Percentiles rank a stretch among this genome's conserved stretches.
Evolutionary conservation across 1,140 invertebrate species (phyloP).

Genomic region (Microplitis demolitor): DNA sequence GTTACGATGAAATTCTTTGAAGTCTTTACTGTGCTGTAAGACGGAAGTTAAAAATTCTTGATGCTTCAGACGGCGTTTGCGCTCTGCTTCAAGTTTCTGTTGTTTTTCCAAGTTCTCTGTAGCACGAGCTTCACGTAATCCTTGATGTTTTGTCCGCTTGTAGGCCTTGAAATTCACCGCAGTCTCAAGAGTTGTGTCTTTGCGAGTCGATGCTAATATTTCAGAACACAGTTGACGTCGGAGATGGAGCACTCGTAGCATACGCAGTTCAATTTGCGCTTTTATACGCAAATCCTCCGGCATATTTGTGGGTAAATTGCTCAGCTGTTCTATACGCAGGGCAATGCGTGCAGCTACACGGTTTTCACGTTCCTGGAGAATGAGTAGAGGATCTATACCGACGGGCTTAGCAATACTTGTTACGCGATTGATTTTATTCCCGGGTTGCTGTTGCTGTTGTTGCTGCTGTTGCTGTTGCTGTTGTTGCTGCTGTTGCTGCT

Average conservation of each 20-base stretch:
- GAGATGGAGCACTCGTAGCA: conserved; percentile 91
- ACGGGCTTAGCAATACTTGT: conserved; percentile 90
- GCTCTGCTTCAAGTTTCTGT: conserved; percentile 96
- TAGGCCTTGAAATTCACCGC: conserved; percentile 97
- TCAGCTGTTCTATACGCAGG: conserved; percentile 82
- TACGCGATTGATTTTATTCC: conserved; percentile 76
- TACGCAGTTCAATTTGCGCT: conserved; percentile 93
- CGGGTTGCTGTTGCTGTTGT: conserved; percentile 63
- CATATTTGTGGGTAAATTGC: conserved; percentile 85
- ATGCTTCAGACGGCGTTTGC: conserved; percentile 93
- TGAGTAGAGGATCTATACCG: conserved; percentile 90
- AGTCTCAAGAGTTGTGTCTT: conserved; percentile 95
- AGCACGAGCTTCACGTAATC: conserved; percentile 91
- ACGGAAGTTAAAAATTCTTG: conserved; percentile 95
- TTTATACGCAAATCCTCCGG: conserved; percentile 90
- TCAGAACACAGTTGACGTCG: conserved; percentile 86
- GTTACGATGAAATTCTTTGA: conserved; percentile 96
- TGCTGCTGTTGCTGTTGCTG: background rate
- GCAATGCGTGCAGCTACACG: conserved; percentile 83
- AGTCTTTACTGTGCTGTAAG: conserved; percentile 97
- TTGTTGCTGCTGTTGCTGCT: conserved; percentile 46
- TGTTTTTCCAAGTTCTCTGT: conserved; percentile 99
- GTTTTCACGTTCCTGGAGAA: conserved; percentile 95
- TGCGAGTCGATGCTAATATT: conserved; percentile 86
- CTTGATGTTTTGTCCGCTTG: conserved; percentile 93